A percentile compares a stretch with the other conserved stretches of the same genome.
These are phyloP conservation scores for Cheilosia soror DNA, from an alignment of 2,888 invertebrate species.

Conservation along the genomic window DNA sequence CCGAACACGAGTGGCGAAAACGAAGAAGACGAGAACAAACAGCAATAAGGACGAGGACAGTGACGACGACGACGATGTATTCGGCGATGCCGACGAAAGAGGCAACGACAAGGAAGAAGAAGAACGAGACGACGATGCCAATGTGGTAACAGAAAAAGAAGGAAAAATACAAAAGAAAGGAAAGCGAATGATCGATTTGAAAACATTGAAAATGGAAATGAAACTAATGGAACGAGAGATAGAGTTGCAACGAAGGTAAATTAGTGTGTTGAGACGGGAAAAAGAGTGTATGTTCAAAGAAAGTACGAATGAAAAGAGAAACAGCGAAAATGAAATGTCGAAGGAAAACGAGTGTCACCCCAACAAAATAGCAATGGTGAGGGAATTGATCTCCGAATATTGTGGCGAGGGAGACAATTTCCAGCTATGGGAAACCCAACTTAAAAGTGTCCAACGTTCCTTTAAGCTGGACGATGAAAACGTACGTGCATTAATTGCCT, in stretches of 20 bases:
- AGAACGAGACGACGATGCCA: constrained; percentile 5
- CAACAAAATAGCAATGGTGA: constrained; percentile 15
- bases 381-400: constrained; percentile 24
- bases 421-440: constrained; percentile 2
- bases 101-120: not conserved
- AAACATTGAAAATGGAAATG: constrained; percentile 1
- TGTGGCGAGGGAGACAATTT: constrained; percentile 17
- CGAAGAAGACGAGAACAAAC: not conserved
- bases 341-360: constrained; percentile 8
- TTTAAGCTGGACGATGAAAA: constrained; percentile 5
- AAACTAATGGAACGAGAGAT: constrained; percentile 12
- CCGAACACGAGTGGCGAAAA: not conserved
- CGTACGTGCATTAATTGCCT: constrained; percentile 2
- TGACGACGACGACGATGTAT: not conserved
- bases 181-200: not conserved
- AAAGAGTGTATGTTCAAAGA: constrained; percentile 1
- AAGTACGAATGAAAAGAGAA: not conserved
- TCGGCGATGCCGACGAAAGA: not conserved
- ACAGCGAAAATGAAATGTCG: not conserved
- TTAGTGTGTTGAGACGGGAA: not conserved
- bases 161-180: not conserved
- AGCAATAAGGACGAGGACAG: constrained; percentile 3
- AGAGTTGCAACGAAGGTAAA: constrained; percentile 14
- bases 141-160: constrained; percentile 3
- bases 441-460: constrained; percentile 1